Conservation (phyloP, 1,140 invertebrate species). For the Lasioglossum baleicum region DNA sequence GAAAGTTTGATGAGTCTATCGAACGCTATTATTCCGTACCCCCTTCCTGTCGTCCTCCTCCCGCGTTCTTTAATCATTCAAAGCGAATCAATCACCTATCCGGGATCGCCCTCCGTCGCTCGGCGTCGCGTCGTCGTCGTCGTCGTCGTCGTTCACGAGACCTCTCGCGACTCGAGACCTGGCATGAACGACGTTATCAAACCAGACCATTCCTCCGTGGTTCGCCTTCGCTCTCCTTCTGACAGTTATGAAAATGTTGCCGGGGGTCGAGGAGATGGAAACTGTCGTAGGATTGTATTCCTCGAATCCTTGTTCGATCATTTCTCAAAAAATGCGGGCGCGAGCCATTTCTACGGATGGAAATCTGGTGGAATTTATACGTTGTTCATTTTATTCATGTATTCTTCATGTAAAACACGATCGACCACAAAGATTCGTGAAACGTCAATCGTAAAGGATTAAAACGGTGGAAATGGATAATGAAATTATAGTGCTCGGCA, state of each 20-base stretch:
- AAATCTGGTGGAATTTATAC: too few relatives aligned
- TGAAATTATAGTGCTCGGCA: too few relatives aligned
- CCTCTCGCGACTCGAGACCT: slow-evolving; percentile 25
- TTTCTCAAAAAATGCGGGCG: too few relatives aligned
- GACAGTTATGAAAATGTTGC: slow-evolving; percentile 33
- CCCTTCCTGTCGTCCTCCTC: slow-evolving; percentile 53
- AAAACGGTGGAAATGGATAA: too few relatives aligned
- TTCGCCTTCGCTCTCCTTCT: slow-evolving; percentile 3
- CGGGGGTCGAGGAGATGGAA: too few relatives aligned
- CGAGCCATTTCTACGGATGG: too few relatives aligned
- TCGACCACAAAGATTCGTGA: too few relatives aligned
- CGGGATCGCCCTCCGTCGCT: slow-evolving; percentile 75
- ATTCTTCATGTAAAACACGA: too few relatives aligned
- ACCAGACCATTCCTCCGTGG: slow-evolving; percentile 30
- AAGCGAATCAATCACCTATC: slow-evolving; percentile 79
- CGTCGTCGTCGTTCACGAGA: slow-evolving; percentile 55
- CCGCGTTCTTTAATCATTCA: slow-evolving; percentile 79
- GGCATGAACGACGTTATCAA: slow-evolving; percentile 68
- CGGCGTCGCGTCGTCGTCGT: slow-evolving; percentile 69
- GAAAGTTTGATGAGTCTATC: slow-evolving; percentile 79
- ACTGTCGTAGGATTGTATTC: not conserved
- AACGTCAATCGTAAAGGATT: too few relatives aligned
- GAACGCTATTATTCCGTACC: slow-evolving; percentile 74
- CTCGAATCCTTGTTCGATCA: too few relatives aligned
- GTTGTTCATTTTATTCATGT: too few relatives aligned